These are phyloP conservation scores for Corydoras sp. DNA, from an alignment of 2,113 vertebrate species.

Conservation along the genomic window DNA sequence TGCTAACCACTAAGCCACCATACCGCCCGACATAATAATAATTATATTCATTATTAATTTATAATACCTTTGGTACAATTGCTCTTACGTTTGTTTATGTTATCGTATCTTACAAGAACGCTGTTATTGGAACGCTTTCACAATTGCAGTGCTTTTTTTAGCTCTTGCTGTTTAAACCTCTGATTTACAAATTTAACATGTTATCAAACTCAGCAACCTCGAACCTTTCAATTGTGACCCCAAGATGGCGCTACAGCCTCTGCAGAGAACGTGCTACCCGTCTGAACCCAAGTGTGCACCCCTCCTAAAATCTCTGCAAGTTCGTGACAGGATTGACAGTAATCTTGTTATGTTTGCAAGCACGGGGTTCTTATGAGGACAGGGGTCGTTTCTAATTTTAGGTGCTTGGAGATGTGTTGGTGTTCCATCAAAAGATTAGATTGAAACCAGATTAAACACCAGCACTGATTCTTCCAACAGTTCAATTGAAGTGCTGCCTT, in stretches of 20 bases:
- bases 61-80: too few relatives aligned
- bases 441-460: constrained; percentile 42
- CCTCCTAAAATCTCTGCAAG: neutral
- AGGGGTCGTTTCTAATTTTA: constrained; percentile 40
- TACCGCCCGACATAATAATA: too few relatives aligned
- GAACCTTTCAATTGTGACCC: neutral
- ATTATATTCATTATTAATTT: too few relatives aligned
- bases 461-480: neutral
- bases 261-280: neutral
- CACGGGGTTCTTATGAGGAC: neutral
- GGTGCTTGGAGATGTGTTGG: neutral
- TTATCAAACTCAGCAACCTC: too few relatives aligned
- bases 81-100: too few relatives aligned
- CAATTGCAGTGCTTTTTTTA: too few relatives aligned
- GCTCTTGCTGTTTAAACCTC: too few relatives aligned
- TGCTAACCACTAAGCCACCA: too few relatives aligned
- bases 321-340: neutral
- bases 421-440: constrained; percentile 40
- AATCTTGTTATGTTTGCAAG: constrained; percentile 17
- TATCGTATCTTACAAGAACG: too few relatives aligned
- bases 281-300: neutral
- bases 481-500: neutral
- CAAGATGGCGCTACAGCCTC: neutral
- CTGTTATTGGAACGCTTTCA: too few relatives aligned
- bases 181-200: too few relatives aligned